phyloP scores from a whole-genome alignment of 2,888 invertebrate species.

The Drosophila nr. perissopoda region DNA sequence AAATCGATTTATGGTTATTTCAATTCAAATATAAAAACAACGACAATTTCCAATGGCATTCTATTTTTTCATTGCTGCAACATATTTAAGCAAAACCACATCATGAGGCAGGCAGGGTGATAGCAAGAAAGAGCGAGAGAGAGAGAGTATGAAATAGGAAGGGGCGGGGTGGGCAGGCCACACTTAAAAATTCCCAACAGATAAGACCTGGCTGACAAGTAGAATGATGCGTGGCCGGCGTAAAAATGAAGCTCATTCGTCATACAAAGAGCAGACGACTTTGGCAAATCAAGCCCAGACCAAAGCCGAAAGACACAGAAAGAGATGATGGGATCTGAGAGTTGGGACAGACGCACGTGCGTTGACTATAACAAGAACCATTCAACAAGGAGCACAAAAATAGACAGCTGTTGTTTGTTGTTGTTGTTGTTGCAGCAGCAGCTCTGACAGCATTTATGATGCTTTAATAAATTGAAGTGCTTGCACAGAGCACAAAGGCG shows the following conservation, averaged over 20 bases:
- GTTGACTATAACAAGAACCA: slow-evolving; percentile 40
- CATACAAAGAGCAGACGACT: slow-evolving; percentile 43
- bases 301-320: neutral
- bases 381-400: neutral
- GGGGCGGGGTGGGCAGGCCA: neutral
- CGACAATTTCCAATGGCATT: slow-evolving; percentile 4
- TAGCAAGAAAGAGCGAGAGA: neutral
- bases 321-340: neutral
- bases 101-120: slow-evolving; percentile 1
- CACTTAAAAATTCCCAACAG: slow-evolving; percentile 75
- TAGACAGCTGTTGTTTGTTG: slow-evolving; percentile 7
- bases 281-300: slow-evolving; percentile 14
- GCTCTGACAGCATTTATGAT: slow-evolving; percentile 74
- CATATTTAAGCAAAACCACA: slow-evolving; percentile 14
- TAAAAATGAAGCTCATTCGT: slow-evolving; percentile 75
- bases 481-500: slow-evolving; percentile 29
- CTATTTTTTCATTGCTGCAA: neutral
- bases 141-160: neutral
- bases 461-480: slow-evolving; percentile 78
- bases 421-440: slow-evolving; percentile 31
- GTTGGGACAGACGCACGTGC: slow-evolving; percentile 60
- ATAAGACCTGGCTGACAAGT: slow-evolving; percentile 70
- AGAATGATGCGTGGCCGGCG: slow-evolving; percentile 63
- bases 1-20: slow-evolving; percentile 9
- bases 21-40: slow-evolving; percentile 9